Evolutionary conservation across 1,140 invertebrate genomes (phyloP).

Genomic region (Danaus melanippus): DNA sequence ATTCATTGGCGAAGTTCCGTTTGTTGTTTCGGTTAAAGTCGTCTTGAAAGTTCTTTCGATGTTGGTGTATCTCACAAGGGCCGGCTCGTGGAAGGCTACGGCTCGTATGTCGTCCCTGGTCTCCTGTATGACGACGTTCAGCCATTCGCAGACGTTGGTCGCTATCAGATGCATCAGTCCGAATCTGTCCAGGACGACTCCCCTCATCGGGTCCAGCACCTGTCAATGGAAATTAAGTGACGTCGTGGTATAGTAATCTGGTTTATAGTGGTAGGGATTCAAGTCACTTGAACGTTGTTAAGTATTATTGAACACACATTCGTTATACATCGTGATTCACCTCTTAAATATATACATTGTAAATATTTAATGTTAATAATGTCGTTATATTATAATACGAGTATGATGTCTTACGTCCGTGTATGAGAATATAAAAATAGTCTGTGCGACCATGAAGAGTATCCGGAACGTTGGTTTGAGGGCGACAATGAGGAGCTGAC

Average conservation of each 20-base stretch:
- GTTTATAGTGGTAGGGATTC: no score
- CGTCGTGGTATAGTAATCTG: no score
- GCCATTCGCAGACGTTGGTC: constrained; percentile 78
- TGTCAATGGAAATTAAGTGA: constrained; percentile 11
- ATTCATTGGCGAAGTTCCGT: constrained; percentile 27
- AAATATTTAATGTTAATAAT: no score
- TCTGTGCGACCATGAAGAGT: constrained; percentile 76
- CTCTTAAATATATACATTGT: no score
- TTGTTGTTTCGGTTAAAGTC: constrained; percentile 31
- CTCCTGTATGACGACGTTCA: constrained; percentile 76
- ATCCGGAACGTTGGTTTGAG: constrained; percentile 74
- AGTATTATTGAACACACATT: no score
- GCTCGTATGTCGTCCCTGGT: constrained; percentile 75
- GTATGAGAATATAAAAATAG: constrained; percentile 80
- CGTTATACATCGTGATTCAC: no score
- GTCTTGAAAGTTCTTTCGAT: constrained; percentile 33
- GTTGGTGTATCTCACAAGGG: constrained; percentile 40
- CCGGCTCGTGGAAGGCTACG: constrained; percentile 44
- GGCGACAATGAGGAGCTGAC: constrained; percentile 72
- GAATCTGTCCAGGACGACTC: constrained; percentile 73
- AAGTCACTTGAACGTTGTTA: no score
- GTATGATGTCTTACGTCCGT: constrained; percentile 70
- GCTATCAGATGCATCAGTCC: constrained; percentile 75
- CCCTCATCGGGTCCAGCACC: constrained; percentile 62
- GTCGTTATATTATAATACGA: no score